Evolutionary conservation across 2,113 vertebrate genomes (phyloP).

Genomic region (Indicator indicator): DNA sequence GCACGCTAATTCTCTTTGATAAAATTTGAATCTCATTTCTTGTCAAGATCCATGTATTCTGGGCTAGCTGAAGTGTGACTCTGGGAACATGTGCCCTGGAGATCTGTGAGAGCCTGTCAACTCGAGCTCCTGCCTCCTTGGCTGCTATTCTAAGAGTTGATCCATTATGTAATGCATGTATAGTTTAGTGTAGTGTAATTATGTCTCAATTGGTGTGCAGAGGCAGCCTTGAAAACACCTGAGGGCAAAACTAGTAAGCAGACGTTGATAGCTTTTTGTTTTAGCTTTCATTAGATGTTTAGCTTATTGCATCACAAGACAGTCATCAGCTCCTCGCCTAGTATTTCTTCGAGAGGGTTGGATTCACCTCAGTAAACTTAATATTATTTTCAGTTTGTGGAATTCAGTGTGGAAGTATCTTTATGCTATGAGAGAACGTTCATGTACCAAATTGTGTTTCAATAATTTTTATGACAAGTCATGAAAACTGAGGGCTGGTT

Average conservation of each 20-base stretch:
- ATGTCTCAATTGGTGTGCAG: neutral
- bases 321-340: neutral
- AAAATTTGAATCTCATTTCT: neutral
- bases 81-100: neutral
- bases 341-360: neutral
- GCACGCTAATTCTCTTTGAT: neutral
- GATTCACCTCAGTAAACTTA: neutral
- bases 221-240: neutral
- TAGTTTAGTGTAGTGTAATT: neutral
- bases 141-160: neutral
- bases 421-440: neutral
- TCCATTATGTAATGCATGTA: neutral
- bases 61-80: neutral
- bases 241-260: neutral
- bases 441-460: neutral
- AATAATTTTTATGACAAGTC: neutral
- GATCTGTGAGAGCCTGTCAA: neutral
- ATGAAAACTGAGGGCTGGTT: neutral
- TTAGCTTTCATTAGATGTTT: neutral
- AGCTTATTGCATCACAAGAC: neutral
- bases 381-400: neutral
- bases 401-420: neutral
- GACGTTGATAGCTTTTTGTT: neutral
- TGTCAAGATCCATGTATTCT: rapidly evolving
- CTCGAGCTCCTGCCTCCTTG: neutral